Base-by-base conservation (phyloP, 2,888 invertebrate genomes). In the Pollenia angustigena region DNA sequence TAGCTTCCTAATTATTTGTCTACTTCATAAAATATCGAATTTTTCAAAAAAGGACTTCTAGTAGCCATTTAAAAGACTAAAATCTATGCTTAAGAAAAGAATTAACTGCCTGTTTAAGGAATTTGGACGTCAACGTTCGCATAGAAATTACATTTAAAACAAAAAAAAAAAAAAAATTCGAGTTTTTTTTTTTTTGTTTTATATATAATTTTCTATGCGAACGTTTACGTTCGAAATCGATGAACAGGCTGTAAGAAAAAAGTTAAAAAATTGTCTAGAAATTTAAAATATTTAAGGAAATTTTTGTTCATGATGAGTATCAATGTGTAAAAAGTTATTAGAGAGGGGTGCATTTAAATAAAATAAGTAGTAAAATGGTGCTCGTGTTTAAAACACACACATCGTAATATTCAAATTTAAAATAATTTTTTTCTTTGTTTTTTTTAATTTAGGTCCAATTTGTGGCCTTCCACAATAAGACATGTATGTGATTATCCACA, bases 401-500 rank as follows among this genome's bases (percentile, higher is more conserved):
- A n/a, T 44, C 14, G 1, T 46, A 52, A 12, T 58, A 16, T 74
- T 58, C 2, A 1, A 18, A n/a, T 46, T 14, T n/a, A 23, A 11
- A 32, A n/a, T 58, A 12, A 68, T 56, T 23, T 10, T 10, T 4
- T 46, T 78, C 14, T 16, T 48, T 8, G n/a, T n/a, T 52, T 54
- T 44, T 40, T 32, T 42, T 6, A 42, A 60, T 32, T 85, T 91
- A 93, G 50, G 92, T 92, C 93, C 93, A 93, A 89, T 93, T 90
- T 89, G 92, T 92, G 42, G 93, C 92, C 48, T 91, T 91, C 93
- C 93, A 93, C 69, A 93, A 88, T 85, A 93, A 88, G 74, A 93
- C 93, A 88, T 93, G 93, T 79, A 93, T 92, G 85, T 93, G 91
- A 81, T 91, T 92, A 80, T 93, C 93, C n/a, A 92, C 88, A 90